Base-by-base conservation (phyloP, 2,113 vertebrate species). In the Pachyramphus minor region DNA sequence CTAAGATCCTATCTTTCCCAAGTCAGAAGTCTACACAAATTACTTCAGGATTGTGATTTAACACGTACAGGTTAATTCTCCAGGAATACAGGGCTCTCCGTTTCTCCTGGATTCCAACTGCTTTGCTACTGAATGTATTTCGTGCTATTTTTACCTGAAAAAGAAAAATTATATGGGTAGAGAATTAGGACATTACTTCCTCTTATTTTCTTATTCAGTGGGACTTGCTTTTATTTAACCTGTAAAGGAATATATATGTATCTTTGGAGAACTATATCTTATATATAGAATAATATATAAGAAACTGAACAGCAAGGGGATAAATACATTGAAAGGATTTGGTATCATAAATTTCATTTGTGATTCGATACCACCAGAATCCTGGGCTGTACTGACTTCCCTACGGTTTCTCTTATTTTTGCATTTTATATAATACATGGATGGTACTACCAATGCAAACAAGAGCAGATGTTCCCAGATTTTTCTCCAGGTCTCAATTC, bases 341-440 rank as follows among this genome's bases (percentile, higher is more conserved):
- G 95, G 96, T 96, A 68, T 96, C 94, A 64, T 59, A 52, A 91
- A 80, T 80, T 94, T 90, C 71, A 59, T 84, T 84, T 68, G 84
- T 84, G 84, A 95, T 87, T 75, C 93, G 90, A 93, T 97, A 94
- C 84, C 41, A 86, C 50, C 28, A 63, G 89, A 97, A 97, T 97
- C 95, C 93, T 95, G 92, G 91, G 90, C 95, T 97, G 96, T 97
- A 91, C 77, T 96, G 45, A 88, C 95, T 96, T 97, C 97, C 95
- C 96, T 94, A 93, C 95, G 87, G 95, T 97, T 97, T 97, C 95
- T 91, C 84, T 94, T 88, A 95, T 95, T 97, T 95, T 90, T 84
- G 68, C 95, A 86, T 97, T 97, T 97, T 97, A 88, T 97, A 85
- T 97, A 95, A 96, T 93, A 91, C 81, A 87, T 96, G 95, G 89